phyloP scores from a whole-genome alignment of 2,888 invertebrate species.

The Athripsodes cinereus region DNA sequence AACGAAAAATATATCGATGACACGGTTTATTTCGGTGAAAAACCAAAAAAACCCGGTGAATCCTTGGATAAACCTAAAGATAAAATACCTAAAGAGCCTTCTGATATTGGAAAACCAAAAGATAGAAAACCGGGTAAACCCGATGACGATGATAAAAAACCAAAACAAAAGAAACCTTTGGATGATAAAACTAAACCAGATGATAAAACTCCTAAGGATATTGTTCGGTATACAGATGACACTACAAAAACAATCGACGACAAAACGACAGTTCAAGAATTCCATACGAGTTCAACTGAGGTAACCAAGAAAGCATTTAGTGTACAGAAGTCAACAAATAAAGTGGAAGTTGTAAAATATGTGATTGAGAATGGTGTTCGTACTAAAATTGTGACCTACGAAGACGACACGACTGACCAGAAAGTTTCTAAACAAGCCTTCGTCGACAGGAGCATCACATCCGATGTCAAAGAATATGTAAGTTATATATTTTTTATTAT shows the following conservation, averaged over 20 bases:
- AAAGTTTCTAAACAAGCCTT: constrained; percentile 48
- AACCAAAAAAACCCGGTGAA: constrained; percentile 2
- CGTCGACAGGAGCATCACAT: constrained; percentile 45
- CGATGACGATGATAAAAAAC: constrained; percentile 6
- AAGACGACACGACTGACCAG: constrained; percentile 48
- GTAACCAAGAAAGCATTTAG: constrained; percentile 45
- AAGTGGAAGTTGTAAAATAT: constrained; percentile 48
- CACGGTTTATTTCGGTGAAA: constrained; percentile 5
- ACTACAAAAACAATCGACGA: constrained; percentile 18
- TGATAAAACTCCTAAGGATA: constrained; percentile 14
- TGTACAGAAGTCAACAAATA: constrained; percentile 45
- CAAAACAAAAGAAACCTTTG: constrained; percentile 2
- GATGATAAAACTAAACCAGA: constrained; percentile 16
- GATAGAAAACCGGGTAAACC: constrained; percentile 7
- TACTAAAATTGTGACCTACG: constrained; percentile 46
- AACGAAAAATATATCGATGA: constrained; percentile 13
- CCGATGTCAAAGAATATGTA: constrained; percentile 51
- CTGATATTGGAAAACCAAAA: background rate
- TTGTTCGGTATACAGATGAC: constrained; percentile 10
- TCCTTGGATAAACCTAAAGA: constrained; percentile 14
- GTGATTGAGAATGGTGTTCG: constrained; percentile 47
- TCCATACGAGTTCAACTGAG: constrained; percentile 34
- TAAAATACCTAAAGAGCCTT: constrained; percentile 20
- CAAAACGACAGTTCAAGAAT: constrained; percentile 30
- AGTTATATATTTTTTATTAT: constrained; percentile 31